phyloP scores from a whole-genome alignment of 2,888 invertebrate species.

The Hofmannophila pseudospretella region DNA sequence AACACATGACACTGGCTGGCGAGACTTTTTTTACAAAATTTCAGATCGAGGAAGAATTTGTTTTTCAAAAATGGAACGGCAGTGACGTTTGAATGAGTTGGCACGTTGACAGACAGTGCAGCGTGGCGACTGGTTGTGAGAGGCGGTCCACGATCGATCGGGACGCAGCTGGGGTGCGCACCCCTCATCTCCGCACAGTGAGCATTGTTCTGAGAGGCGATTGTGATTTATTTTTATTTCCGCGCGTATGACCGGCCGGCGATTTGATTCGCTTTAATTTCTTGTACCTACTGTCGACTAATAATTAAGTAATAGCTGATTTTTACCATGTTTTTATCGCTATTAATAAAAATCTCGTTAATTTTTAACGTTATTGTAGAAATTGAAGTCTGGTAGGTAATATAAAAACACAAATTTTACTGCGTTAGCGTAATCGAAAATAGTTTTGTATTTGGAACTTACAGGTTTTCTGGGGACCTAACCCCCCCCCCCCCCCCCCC shows the following conservation, averaged over 20 bases:
- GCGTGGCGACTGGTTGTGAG: slow-evolving; percentile 42
- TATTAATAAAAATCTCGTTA: too few species aligned
- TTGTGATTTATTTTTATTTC: slow-evolving; percentile 54
- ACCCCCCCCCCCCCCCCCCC: too few species aligned
- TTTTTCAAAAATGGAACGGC: slow-evolving; percentile 19
- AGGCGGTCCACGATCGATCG: slow-evolving; percentile 70
- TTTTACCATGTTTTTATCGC: too few species aligned
- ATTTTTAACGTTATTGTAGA: too few species aligned
- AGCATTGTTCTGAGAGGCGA: slow-evolving; percentile 65
- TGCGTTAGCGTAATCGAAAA: too few species aligned
- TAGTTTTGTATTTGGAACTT: too few species aligned
- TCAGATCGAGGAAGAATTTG: slow-evolving; percentile 6
- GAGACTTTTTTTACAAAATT: slow-evolving; percentile 21
- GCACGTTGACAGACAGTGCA: slow-evolving; percentile 59
- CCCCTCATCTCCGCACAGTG: slow-evolving; percentile 61
- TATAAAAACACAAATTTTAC: too few species aligned
- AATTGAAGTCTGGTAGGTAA: too few species aligned
- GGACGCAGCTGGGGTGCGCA: slow-evolving; percentile 75
- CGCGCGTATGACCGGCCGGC: slow-evolving; percentile 38
- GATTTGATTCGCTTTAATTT: slow-evolving; percentile 10
- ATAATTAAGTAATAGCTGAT: too few species aligned
- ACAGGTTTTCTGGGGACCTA: too few species aligned
- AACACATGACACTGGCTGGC: slow-evolving; percentile 45
- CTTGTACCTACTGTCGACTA: too few species aligned
- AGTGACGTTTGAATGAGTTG: slow-evolving; percentile 38